Percentiles rank a stretch among this genome's conserved stretches.
These are phyloP conservation scores for Salvator merianae DNA, from an alignment of 2,113 vertebrate species.

Conservation along the genomic window DNA sequence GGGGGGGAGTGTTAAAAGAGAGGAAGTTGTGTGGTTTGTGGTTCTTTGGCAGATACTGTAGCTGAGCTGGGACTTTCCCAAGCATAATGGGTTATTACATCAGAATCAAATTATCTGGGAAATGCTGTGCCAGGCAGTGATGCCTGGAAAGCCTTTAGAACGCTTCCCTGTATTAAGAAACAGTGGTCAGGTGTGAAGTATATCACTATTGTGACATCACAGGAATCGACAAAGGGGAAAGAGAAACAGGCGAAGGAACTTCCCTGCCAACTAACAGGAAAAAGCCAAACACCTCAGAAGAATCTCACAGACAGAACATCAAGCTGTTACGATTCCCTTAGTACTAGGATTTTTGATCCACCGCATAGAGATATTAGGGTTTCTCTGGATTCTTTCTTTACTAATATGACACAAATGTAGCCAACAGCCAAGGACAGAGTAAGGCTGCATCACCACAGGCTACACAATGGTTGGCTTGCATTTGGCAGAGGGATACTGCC, in stretches of 20 bases:
- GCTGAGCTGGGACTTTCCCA: conserved; percentile 50
- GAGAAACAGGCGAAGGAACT: conserved; percentile 31
- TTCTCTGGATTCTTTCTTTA: not conserved
- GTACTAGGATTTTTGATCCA: not conserved
- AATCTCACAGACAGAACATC: conserved; percentile 38
- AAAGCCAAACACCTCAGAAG: conserved; percentile 16
- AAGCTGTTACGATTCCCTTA: accelerated
- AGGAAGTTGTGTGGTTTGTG: conserved; percentile 33
- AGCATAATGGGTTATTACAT: conserved; percentile 18
- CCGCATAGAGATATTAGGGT: not conserved
- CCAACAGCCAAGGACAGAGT: no score
- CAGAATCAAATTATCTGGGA: conserved; percentile 31
- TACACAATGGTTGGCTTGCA: no score
- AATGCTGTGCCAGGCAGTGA: not conserved
- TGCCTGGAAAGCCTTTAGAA: accelerated
- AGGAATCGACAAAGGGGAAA: conserved; percentile 40
- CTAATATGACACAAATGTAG: not conserved
- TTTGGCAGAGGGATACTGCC: no score
- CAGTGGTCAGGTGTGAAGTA: conserved; percentile 22
- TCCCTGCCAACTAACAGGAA: conserved; percentile 38
- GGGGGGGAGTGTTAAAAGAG: conserved; percentile 1
- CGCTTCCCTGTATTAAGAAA: not conserved
- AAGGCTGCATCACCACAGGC: no score
- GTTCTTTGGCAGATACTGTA: conserved; percentile 26
- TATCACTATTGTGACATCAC: conserved; percentile 6